A percentile compares a stretch with the other conserved stretches of the same genome.
These are phyloP conservation scores for Semaprochilodus insignis DNA, from an alignment of 2,797 vertebrate species.

Conservation along the genomic window DNA sequence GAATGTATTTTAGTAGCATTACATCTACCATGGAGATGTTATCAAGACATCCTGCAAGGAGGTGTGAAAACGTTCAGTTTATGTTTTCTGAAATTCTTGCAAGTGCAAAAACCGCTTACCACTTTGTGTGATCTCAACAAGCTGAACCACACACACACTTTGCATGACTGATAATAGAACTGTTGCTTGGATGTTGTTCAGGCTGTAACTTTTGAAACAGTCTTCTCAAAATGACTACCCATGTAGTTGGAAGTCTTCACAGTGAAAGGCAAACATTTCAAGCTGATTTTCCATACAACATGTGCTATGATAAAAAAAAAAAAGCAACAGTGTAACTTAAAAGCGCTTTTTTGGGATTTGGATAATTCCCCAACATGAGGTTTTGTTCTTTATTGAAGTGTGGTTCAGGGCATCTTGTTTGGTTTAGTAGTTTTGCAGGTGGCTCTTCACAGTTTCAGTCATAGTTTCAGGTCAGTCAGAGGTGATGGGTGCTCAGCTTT, in stretches of 20 bases:
- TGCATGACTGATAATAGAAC: not conserved
- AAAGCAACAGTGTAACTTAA: too few species aligned
- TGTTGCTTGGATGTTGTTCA: not conserved
- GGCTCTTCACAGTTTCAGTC: slow-evolving; percentile 6
- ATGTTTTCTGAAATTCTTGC: not conserved
- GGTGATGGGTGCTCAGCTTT: not conserved
- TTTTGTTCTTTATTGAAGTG: not conserved
- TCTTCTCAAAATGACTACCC: not conserved
- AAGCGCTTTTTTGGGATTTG: too few species aligned
- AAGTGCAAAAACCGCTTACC: slow-evolving; percentile 7
- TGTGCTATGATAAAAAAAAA: too few species aligned
- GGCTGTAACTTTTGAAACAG: not conserved
- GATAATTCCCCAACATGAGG: not conserved
- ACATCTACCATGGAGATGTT: not conserved
- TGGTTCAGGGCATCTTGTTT: not conserved
- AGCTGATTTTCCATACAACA: not conserved
- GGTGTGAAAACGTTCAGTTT: not conserved
- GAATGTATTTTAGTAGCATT: not conserved
- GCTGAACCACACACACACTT: not conserved
- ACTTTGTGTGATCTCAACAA: not conserved
- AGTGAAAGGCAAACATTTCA: not conserved
- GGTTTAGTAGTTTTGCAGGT: not conserved
- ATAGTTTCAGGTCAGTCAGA: not conserved
- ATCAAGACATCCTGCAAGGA: not conserved
- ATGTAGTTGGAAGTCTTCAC: not conserved